Evolutionary conservation across 2,888 invertebrate species (phyloP).

Genomic region (Anagyrus pseudococci): DNA sequence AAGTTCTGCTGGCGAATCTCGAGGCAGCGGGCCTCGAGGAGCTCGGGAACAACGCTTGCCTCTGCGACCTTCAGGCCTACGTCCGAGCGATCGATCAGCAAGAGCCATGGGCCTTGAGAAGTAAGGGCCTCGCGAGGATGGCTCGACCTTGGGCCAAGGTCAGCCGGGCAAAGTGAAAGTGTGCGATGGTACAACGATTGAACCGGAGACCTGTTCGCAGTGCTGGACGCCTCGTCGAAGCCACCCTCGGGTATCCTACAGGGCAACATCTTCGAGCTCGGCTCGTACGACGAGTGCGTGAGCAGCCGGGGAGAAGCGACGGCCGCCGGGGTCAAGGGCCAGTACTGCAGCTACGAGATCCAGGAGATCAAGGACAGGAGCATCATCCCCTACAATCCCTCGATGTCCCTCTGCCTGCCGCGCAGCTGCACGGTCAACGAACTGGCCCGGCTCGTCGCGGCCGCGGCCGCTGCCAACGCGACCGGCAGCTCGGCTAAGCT

Average conservation of each 20-base stretch:
- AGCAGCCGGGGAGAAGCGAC: constrained; percentile 40
- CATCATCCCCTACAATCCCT: constrained; percentile 47
- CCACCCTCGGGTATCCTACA: constrained; percentile 60
- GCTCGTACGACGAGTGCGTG: constrained; percentile 62
- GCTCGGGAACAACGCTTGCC: constrained; percentile 1
- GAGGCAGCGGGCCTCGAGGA: neutral
- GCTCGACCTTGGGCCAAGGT: neutral
- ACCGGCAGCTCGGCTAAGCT: neutral
- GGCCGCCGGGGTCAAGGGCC: constrained; percentile 55
- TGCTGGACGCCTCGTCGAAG: constrained; percentile 64
- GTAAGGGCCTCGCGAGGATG: constrained; percentile 2
- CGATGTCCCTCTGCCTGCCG: constrained; percentile 61
- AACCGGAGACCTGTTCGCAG: constrained; percentile 45
- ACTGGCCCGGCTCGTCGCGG: constrained; percentile 41
- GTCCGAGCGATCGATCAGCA: neutral
- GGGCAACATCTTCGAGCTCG: constrained; percentile 61
- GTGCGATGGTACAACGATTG: neutral
- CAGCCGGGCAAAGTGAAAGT: neutral
- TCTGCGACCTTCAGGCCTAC: constrained; percentile 3
- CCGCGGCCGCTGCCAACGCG: constrained; percentile 1
- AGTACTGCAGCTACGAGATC: constrained; percentile 58
- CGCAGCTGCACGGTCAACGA: constrained; percentile 57
- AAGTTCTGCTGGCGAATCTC: neutral
- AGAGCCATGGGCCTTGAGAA: constrained; percentile 26
- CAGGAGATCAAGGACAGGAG: constrained; percentile 43